These are phyloP conservation scores for Hofmannophila pseudospretella DNA, from an alignment of 2,888 invertebrate genomes.

Conservation along the genomic window DNA sequence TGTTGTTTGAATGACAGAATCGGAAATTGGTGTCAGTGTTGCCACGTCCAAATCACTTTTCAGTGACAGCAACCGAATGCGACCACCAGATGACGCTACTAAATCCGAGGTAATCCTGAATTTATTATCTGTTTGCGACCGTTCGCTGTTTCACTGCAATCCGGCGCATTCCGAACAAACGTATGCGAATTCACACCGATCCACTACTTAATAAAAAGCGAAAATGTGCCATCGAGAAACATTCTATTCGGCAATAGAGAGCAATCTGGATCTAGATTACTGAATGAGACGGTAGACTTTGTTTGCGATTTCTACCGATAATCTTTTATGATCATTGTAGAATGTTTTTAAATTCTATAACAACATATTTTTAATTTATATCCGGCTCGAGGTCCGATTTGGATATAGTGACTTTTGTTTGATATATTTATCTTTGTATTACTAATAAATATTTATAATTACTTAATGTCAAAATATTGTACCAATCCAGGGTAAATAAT, in stretches of 20 bases:
- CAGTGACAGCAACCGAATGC: conserved; percentile 33
- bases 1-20: conserved; percentile 24
- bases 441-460: no score
- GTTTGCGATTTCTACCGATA: conserved; percentile 6
- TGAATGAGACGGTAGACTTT: conserved; percentile 5
- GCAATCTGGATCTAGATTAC: conserved; percentile 10
- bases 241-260: conserved; percentile 17
- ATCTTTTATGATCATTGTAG: conserved; percentile 5
- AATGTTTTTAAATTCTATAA: no score
- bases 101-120: conserved; percentile 60
- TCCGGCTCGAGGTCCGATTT: conserved; percentile 5
- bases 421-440: no score
- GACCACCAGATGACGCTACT: conserved; percentile 51
- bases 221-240: conserved; percentile 22
- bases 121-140: conserved; percentile 68
- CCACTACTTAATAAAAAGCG: conserved; percentile 16
- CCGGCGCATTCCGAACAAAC: conserved; percentile 46
- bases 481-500: no score
- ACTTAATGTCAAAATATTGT: no score
- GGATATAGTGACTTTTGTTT: no score
- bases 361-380: no score
- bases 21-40: conserved; percentile 32
- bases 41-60: conserved; percentile 49
- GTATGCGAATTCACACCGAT: conserved; percentile 39
- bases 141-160: conserved; percentile 47